Conservation (phyloP, 2,113 vertebrate species). For the Tupaia chinensis region DNA sequence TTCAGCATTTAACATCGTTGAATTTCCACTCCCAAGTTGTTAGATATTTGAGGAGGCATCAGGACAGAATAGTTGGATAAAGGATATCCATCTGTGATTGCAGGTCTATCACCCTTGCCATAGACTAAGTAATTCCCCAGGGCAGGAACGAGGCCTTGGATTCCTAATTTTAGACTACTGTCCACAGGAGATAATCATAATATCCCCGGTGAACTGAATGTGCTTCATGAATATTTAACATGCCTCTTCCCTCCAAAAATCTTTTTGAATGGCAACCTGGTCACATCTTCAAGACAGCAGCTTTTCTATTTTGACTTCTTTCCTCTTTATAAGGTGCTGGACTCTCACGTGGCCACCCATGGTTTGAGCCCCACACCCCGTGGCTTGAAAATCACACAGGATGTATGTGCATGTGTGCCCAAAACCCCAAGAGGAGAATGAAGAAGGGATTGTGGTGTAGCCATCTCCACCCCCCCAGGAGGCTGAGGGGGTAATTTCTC, state of each 20-base stretch:
- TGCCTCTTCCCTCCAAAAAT: neutral
- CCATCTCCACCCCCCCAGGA: too few species aligned
- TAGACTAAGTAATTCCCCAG: neutral
- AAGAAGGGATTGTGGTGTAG: too few species aligned
- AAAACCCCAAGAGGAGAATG: too few species aligned
- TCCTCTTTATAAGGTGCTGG: neutral
- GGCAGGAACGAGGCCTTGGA: neutral
- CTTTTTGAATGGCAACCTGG: neutral
- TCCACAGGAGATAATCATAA: neutral
- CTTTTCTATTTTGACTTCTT: conserved; percentile 39
- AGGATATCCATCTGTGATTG: neutral
- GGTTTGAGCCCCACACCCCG: too few species aligned
- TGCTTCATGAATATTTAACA: neutral
- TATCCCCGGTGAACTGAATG: neutral
- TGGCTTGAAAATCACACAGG: too few species aligned
- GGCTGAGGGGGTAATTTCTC: too few species aligned
- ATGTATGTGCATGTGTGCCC: too few species aligned
- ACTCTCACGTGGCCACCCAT: too few species aligned
- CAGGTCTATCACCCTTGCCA: neutral
- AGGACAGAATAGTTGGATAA: neutral
- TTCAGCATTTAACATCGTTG: neutral
- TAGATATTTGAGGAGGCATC: neutral
- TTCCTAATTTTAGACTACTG: neutral
- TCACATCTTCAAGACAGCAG: neutral
- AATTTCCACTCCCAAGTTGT: neutral